Base-by-base conservation (phyloP, 2,888 invertebrate genomes). In the Troglohyphantes excavatus region DNA sequence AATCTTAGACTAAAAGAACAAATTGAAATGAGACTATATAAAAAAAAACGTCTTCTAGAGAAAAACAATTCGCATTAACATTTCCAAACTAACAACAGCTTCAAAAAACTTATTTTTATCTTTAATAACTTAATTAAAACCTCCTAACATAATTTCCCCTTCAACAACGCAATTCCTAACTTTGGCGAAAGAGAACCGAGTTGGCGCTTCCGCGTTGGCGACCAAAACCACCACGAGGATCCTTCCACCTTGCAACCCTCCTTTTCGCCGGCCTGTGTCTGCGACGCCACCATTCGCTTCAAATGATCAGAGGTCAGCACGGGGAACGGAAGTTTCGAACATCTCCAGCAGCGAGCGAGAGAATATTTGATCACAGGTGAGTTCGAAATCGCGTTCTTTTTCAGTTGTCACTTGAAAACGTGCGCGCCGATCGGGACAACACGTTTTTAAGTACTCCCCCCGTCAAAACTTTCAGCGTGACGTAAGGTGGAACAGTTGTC, bases 231-330 rank as follows among this genome's bases (percentile, higher is more conserved):
- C 19, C 17, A 5, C 39, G 27, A 53, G n/a, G 53, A 53, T 39
- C 43, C 17, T 43, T 79, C 53, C 27, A 27, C 29, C 21, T 83
- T 43, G 43, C 65, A 83, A 83, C 83, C 83, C 73, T 83, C 63
- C n/a, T 72, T 72, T 72, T 46, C 53, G 83, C 83, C 83, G 83
- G 83, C 63, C n/a, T 83, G 73, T 83, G 83, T 73, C 63, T 83
- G 83, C 83, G 43, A 65, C 83, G 83, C 83, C 73, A 83, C 61
- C 63, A 72, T 33, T 61, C 46, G 73, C 83, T 83, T 73, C 73
- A 83, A 65, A 73, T 65, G 73, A 65, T 53, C 53, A n/a, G 27
- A 63, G 73, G 83, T 73, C 83, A 73, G 63, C 63, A 17, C 67
- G 72, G 27, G 23, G 27, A 23, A 21, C 63, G 23, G 43, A 78